A percentile compares a stretch with the other conserved stretches of the same genome.
Conservation (phyloP, 1,140 invertebrate genomes). For the Drosophila murphyi region DNA sequence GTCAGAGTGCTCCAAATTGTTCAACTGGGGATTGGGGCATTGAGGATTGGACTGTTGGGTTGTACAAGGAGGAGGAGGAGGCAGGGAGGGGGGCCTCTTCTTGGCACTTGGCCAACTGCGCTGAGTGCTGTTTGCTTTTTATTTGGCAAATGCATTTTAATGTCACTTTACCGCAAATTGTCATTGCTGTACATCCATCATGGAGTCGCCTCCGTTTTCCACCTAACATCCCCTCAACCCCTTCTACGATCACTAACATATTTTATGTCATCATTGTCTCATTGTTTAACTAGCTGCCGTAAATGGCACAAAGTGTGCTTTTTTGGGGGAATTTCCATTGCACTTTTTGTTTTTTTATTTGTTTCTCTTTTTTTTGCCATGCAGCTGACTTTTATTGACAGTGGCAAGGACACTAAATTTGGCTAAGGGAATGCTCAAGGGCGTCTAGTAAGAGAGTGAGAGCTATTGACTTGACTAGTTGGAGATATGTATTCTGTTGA, state of each 20-base stretch:
- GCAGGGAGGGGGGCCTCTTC: not conserved
- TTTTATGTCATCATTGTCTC: constrained; percentile 52
- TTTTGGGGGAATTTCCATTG: constrained; percentile 18
- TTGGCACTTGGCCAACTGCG: constrained; percentile 34
- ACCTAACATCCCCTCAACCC: not conserved
- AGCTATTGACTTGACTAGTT: not conserved
- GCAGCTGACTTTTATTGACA: constrained; percentile 13
- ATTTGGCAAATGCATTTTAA: constrained; percentile 75
- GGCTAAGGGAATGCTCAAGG: constrained; percentile 23
- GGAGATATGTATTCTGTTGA: too few species aligned
- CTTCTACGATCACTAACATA: not conserved
- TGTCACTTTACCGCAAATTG: constrained; percentile 64
- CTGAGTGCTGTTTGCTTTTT: constrained; percentile 38
- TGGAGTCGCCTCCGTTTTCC: not conserved
- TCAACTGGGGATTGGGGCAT: constrained; percentile 9
- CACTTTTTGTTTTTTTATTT: constrained; percentile 2
- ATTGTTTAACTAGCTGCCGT: constrained; percentile 50
- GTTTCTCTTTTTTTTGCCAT: not conserved
- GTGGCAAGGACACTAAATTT: constrained; percentile 29
- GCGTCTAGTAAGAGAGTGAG: not conserved
- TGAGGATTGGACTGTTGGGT: not conserved
- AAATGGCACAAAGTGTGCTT: constrained; percentile 19
- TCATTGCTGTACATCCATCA: constrained; percentile 57
- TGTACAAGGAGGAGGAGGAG: too few species aligned
- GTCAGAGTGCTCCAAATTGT: constrained; percentile 39